Evolutionary conservation across 2,797 vertebrate genomes (phyloP).

Genomic region (Rhabdomys pumilio): DNA sequence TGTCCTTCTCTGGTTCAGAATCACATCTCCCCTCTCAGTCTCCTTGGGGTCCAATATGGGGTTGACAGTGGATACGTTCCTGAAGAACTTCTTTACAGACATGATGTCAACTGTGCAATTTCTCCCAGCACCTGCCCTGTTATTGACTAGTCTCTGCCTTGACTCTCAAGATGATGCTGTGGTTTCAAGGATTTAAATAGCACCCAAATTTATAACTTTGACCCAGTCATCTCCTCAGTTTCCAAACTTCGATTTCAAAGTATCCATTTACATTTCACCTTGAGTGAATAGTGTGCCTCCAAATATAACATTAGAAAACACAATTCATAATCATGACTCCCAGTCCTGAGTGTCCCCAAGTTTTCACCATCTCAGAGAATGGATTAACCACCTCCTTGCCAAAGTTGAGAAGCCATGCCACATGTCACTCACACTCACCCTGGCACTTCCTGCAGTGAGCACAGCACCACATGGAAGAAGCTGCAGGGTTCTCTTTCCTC

Average conservation of each 20-base stretch:
- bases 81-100: not conserved
- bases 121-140: not conserved
- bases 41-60: not conserved
- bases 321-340: not conserved
- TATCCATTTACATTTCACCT: not conserved
- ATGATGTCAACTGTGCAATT: not conserved
- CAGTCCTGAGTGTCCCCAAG: not conserved
- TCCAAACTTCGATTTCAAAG: not conserved
- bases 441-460: not conserved
- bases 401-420: not conserved
- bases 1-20: not conserved
- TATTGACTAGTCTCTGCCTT: not conserved
- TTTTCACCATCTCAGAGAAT: not conserved
- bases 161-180: not conserved
- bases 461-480: not conserved
- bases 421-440: not conserved
- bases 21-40: not conserved
- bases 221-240: not conserved
- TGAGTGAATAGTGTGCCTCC: not conserved
- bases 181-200: not conserved
- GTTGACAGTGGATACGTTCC: not conserved
- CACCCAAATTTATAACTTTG: not conserved
- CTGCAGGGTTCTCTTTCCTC: not conserved
- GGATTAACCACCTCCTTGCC: not conserved
- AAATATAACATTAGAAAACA: not conserved